phyloP scores from a whole-genome alignment of 2,113 vertebrate genomes.

The Labeo catla region DNA sequence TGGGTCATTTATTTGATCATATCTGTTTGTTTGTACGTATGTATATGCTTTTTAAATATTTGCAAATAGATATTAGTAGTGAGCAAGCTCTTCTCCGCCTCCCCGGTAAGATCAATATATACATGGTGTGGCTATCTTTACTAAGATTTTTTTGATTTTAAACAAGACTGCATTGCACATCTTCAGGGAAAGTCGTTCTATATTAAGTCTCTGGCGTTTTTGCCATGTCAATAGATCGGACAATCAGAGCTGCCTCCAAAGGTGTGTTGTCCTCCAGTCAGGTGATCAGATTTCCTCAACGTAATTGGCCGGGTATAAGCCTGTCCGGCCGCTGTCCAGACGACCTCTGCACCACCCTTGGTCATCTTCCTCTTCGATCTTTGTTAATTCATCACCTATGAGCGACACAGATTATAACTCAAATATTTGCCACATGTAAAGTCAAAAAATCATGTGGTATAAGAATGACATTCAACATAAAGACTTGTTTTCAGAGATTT shows the following conservation, averaged over 20 bases:
- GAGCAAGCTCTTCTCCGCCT: conserved; percentile 65
- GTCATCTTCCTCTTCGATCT: conserved; percentile 95
- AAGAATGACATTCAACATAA: neutral
- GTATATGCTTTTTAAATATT: conserved; percentile 25
- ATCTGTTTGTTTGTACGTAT: conserved; percentile 69
- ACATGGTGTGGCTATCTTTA: conserved; percentile 73
- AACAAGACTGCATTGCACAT: conserved; percentile 76
- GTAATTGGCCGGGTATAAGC: conserved; percentile 98
- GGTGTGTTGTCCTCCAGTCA: conserved; percentile 63
- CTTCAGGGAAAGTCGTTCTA: conserved; percentile 74
- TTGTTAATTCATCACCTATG: conserved; percentile 93
- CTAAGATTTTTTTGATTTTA: conserved; percentile 74
- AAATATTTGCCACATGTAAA: neutral
- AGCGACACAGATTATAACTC: conserved; percentile 51
- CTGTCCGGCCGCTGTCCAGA: conserved; percentile 90
- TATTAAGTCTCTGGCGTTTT: conserved; percentile 80
- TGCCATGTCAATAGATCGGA: conserved; percentile 72
- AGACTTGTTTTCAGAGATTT: too few relatives aligned
- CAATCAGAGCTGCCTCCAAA: conserved; percentile 79
- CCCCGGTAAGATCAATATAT: conserved; percentile 50
- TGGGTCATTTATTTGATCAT: conserved; percentile 48
- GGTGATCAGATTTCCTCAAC: conserved; percentile 90
- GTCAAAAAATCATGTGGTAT: neutral
- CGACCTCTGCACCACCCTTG: conserved; percentile 99
- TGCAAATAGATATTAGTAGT: conserved; percentile 70